A percentile compares a stretch with the other conserved stretches of the same genome.
Conservation (phyloP, 2,113 vertebrate species). For the Protobothrops mucrosquamatus region DNA sequence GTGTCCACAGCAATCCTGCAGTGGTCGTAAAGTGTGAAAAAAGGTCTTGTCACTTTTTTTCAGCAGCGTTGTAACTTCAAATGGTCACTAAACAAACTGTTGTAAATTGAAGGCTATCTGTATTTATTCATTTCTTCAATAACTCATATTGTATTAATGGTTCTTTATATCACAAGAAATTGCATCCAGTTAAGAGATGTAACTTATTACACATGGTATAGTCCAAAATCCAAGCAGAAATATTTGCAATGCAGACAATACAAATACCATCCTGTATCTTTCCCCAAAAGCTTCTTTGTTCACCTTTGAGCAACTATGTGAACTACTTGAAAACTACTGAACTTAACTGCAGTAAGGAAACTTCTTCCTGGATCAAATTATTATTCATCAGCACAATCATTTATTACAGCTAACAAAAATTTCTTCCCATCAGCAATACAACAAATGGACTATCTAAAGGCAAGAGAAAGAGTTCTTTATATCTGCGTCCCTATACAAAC, state of each 20-base stretch:
- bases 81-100: neutral
- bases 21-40: neutral
- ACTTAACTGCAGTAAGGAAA: neutral
- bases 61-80: neutral
- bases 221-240: neutral
- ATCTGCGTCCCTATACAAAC: neutral
- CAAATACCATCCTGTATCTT: neutral
- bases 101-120: neutral
- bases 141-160: neutral
- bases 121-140: neutral
- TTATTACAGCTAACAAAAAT: neutral
- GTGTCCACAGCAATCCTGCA: neutral
- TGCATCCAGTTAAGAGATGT: neutral
- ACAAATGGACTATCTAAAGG: neutral
- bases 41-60: neutral
- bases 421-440: neutral
- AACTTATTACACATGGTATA: neutral
- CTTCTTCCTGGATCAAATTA: neutral
- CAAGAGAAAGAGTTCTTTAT: neutral
- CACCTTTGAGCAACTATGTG: neutral
- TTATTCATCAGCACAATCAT: neutral
- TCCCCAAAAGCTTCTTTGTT: neutral
- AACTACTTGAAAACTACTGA: neutral
- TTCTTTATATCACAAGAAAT: neutral
- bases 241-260: fast-evolving